Conservation (phyloP, 1,140 invertebrate genomes). For the Bombus sylvicola region DNA sequence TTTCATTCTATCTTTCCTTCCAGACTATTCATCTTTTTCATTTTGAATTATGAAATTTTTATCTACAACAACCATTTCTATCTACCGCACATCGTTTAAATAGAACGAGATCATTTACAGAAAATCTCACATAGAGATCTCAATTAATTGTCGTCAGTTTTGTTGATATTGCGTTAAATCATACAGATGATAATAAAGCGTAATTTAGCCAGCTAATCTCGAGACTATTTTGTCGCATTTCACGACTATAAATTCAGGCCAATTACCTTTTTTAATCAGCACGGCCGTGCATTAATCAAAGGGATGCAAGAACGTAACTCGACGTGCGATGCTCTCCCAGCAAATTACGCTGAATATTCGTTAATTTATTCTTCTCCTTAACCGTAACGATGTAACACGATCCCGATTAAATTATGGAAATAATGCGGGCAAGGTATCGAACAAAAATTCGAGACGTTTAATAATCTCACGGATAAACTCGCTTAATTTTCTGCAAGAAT, state of each 20-base stretch:
- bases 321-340: no score
- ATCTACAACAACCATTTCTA: background rate
- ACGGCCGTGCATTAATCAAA: background rate
- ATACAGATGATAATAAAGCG: background rate
- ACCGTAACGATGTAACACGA: background rate
- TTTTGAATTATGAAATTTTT: background rate
- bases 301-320: background rate
- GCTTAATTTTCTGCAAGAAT: conserved; percentile 18
- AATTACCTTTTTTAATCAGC: conserved; percentile 5
- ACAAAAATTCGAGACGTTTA: conserved; percentile 30
- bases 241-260: background rate
- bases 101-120: background rate
- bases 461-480: conserved; percentile 9
- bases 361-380: background rate
- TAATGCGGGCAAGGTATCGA: background rate
- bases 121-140: background rate
- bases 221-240: background rate
- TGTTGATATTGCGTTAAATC: background rate
- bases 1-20: background rate
- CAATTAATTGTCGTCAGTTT: background rate
- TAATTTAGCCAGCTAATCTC: conserved; percentile 2
- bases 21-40: background rate
- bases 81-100: background rate
- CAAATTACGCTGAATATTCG: background rate
- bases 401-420: background rate